A percentile compares a stretch with the other conserved stretches of the same genome.
phyloP scores from a whole-genome alignment of 2,888 invertebrate species.

The Uloborus plumipes region DNA sequence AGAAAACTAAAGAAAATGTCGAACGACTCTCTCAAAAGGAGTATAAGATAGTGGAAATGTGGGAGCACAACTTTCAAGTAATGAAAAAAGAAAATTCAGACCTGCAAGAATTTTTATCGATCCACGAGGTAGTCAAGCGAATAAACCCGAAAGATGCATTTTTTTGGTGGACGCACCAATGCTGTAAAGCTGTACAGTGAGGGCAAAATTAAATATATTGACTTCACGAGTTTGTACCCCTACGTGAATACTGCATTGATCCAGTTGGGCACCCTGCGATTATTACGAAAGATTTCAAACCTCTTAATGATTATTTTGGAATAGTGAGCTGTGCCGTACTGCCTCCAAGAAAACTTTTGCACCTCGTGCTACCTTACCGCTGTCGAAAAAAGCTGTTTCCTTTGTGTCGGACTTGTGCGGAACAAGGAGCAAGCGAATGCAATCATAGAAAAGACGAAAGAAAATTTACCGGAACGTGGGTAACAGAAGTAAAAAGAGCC shows the following conservation, averaged over 20 bases:
- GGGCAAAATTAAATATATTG: too few species aligned
- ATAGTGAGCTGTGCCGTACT: constrained; percentile 67
- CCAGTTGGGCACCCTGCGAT: constrained; percentile 44
- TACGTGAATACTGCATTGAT: neutral
- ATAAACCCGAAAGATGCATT: too few species aligned
- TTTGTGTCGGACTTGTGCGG: constrained; percentile 69
- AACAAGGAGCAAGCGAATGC: too few species aligned
- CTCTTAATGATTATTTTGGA: constrained; percentile 66
- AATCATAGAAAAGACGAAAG: too few species aligned
- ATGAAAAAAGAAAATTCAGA: constrained; percentile 14
- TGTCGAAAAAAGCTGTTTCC: constrained; percentile 69
- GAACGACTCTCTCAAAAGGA: constrained; percentile 21
- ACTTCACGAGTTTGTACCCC: neutral
- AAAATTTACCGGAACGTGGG: too few species aligned
- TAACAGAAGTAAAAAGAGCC: too few species aligned
- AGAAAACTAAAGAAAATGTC: neutral
- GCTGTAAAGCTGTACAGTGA: too few species aligned
- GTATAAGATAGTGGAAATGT: constrained; percentile 62
- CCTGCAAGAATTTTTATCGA: neutral
- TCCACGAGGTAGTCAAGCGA: too few species aligned
- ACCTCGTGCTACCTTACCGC: constrained; percentile 69
- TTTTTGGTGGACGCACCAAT: too few species aligned
- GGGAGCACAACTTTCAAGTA: constrained; percentile 66
- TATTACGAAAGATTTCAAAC: constrained; percentile 24
- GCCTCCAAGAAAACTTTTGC: constrained; percentile 67